Evolutionary conservation across 2,797 vertebrate genomes (phyloP).

Genomic region (Hapalemur alaotrensis): DNA sequence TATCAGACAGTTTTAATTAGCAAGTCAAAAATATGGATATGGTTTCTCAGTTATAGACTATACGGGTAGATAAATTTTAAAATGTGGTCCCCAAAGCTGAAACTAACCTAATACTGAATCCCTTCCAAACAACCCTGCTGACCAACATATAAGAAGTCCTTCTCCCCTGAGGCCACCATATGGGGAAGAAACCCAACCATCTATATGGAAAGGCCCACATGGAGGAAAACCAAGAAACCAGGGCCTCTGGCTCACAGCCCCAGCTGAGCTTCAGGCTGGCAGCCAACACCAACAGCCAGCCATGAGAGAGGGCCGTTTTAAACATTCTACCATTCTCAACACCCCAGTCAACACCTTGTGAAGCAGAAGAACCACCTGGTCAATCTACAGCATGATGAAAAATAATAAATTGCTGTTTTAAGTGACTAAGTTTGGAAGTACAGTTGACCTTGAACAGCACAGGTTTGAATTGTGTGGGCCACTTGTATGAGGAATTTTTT

Average conservation of each 20-base stretch:
- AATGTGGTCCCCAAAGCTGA: background rate
- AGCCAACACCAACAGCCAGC: background rate
- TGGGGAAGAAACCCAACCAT: background rate
- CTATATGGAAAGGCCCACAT: background rate
- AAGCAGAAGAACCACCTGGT: background rate
- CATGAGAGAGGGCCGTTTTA: background rate
- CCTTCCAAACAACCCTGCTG: background rate
- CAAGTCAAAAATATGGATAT: constrained; percentile 35
- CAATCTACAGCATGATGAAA: background rate
- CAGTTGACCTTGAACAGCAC: background rate
- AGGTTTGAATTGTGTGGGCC: background rate
- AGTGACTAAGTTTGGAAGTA: background rate
- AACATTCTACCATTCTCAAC: background rate
- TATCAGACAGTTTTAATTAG: constrained; percentile 18
- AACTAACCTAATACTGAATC: background rate
- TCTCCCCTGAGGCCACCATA: background rate
- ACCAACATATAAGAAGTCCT: background rate
- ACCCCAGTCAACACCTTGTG: background rate
- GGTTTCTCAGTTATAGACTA: background rate
- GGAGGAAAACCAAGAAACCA: background rate
- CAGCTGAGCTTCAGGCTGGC: background rate
- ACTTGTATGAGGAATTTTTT: background rate
- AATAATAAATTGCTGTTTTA: background rate
- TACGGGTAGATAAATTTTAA: background rate
- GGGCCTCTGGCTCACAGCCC: background rate